Conservation (phyloP, 2,113 vertebrate species). For the Romanogobio albipinnatus region DNA sequence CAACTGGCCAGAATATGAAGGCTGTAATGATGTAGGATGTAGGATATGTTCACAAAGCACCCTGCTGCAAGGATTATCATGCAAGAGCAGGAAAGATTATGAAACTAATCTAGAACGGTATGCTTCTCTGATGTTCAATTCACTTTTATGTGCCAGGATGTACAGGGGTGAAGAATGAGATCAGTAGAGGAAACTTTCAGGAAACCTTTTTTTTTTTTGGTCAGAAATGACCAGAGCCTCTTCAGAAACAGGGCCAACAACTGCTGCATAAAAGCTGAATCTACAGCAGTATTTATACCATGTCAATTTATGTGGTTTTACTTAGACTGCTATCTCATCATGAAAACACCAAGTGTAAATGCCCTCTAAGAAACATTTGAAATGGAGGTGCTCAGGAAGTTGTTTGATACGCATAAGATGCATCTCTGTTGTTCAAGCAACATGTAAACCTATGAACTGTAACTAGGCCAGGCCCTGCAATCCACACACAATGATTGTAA, state of each 20-base stretch:
- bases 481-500: background rate
- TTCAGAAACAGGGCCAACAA: constrained; percentile 21
- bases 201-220: background rate
- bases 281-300: background rate
- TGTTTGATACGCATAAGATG: background rate
- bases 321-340: background rate
- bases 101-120: constrained; percentile 77
- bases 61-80: constrained; percentile 73
- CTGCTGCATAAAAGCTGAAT: background rate
- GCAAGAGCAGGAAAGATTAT: constrained; percentile 76
- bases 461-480: background rate
- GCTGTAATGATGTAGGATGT: constrained; percentile 70
- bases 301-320: background rate
- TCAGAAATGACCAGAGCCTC: background rate
- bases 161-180: constrained; percentile 43
- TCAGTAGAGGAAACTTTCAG: constrained; percentile 30
- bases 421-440: background rate
- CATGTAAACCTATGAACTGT: background rate
- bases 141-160: constrained; percentile 65
- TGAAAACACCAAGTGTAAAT: background rate
- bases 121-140: constrained; percentile 65
- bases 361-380: background rate
- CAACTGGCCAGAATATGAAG: constrained; percentile 67
- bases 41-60: constrained; percentile 66
- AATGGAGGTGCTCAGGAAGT: background rate